Base-by-base conservation (phyloP, 2,888 invertebrate species). In the Neoaliturus tenellus region DNA sequence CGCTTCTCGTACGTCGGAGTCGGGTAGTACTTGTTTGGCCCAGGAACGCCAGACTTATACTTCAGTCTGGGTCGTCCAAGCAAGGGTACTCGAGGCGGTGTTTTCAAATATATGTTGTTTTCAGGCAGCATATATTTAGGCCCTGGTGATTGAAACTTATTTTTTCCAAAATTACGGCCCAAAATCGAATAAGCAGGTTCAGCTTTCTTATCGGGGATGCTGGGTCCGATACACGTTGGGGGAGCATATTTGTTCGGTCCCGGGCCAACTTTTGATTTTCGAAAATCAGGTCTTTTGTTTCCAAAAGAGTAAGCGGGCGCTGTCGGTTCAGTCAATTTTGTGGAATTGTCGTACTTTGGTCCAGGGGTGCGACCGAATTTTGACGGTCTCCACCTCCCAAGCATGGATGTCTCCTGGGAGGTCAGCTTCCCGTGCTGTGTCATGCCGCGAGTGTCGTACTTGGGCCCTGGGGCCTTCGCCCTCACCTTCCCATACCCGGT, bases 151-250 rank as follows among this genome's bases (percentile, higher is more conserved):
- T 33, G 17, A 1, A 0, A 33, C 20, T 51, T 78, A n/a, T 33
- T 51, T 55, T 55, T 48, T 10, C 0, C 17, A 31, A 78, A 55
- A 28, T 78, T 78, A n/a, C 78, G 48, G 12, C 78, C 35, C 20
- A 78, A 48, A 48, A 78, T 78, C 1, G 78, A 78, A 35, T 55
- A 78, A n/a, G 78, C 78, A 5, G 78, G 78, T 55, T 78, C 51
- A 35, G 78, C 78, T 20, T 51, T 78, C 0, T n/a, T 55, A 23
- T 78, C 78, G 4, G 78, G 78, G 25, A 78, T 78, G n/a, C 33
- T 10, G 10, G 78, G 78, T 8, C 78, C 78, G 20, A 78, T 78
- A n/a, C 78, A 55, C 12, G 78, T 55, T 2, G 78, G 78, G 10
- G 55, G 25, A 20, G 55, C 33, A 35, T 78, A 78, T n/a, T 78